phyloP scores from a whole-genome alignment of 2,797 vertebrate species.

The Periparus ater region DNA sequence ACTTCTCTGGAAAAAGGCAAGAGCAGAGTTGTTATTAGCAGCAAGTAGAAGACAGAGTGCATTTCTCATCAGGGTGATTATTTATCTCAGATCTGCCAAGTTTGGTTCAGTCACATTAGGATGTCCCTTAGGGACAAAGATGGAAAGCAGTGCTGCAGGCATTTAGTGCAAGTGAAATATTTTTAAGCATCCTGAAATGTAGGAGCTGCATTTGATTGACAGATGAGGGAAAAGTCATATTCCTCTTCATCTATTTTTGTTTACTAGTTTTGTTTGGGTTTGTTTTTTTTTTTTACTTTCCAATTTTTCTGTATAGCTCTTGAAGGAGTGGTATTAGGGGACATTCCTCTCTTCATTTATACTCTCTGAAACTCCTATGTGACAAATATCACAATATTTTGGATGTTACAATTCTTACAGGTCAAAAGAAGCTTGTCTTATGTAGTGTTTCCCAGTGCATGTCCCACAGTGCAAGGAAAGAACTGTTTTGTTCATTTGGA shows the following conservation, averaged over 20 bases:
- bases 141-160: background rate
- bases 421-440: background rate
- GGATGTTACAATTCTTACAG: background rate
- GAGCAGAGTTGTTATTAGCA: background rate
- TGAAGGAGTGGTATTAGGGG: background rate
- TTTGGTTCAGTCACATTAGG: background rate
- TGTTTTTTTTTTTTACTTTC: background rate
- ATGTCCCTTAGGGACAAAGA: background rate
- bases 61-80: background rate
- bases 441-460: background rate
- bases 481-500: background rate
- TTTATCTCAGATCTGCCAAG: background rate
- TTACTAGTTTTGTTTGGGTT: background rate
- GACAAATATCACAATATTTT: background rate
- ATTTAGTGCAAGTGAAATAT: background rate
- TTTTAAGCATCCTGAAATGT: background rate
- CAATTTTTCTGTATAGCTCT: background rate
- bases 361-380: background rate
- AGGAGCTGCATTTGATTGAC: background rate
- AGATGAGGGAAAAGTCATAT: background rate
- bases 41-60: background rate
- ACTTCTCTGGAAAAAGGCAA: background rate
- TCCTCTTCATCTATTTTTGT: background rate
- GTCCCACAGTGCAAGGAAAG: background rate
- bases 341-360: background rate